Conservation (phyloP, 2,888 invertebrate genomes). For the Eupithecia insigniata region DNA sequence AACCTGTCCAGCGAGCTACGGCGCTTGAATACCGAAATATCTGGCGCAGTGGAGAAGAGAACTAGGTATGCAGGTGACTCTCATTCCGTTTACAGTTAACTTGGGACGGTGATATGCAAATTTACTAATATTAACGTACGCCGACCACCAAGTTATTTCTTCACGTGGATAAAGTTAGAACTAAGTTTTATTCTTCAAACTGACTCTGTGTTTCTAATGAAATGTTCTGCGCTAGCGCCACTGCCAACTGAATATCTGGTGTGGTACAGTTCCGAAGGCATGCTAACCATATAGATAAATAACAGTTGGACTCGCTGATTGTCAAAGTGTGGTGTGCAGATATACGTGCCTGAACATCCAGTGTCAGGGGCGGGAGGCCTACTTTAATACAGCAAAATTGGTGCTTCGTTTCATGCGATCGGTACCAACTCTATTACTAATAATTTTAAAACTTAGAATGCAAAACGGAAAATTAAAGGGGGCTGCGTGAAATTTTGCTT, state of each 20-base stretch:
- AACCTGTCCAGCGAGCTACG: constrained; percentile 34
- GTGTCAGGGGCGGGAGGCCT: neutral
- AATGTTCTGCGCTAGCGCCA: neutral
- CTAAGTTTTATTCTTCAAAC: neutral
- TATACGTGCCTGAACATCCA: neutral
- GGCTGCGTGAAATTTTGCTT: too few species aligned
- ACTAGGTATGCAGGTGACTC: constrained; percentile 60
- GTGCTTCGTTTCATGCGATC: too few species aligned
- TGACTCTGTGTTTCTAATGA: neutral
- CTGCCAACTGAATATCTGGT: neutral
- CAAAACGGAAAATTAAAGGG: too few species aligned
- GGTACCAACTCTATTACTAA: too few species aligned
- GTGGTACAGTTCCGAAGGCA: constrained; percentile 39
- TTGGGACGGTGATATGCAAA: constrained; percentile 65
- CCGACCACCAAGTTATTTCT: neutral
- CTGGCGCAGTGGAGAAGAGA: constrained; percentile 60
- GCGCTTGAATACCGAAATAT: constrained; percentile 52
- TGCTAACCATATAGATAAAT: neutral
- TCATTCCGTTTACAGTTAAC: constrained; percentile 77
- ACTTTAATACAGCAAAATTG: neutral
- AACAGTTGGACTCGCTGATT: neutral
- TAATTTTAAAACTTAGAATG: too few species aligned
- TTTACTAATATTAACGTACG: constrained; percentile 68
- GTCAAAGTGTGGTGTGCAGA: neutral
- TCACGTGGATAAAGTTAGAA: neutral